These are phyloP conservation scores for Martes martes DNA, from an alignment of 2,113 vertebrate species.

Conservation along the genomic window DNA sequence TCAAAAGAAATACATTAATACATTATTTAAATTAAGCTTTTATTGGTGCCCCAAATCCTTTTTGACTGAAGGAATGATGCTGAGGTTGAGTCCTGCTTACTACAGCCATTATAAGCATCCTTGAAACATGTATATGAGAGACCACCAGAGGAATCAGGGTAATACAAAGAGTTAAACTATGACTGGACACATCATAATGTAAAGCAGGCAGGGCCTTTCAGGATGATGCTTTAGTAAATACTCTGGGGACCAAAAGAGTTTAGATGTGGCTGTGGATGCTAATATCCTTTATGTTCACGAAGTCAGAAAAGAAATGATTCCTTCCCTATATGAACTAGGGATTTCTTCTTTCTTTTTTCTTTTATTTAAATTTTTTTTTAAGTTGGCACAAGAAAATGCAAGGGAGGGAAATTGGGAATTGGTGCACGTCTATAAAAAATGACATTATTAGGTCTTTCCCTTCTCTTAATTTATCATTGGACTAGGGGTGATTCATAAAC, in stretches of 20 bases:
- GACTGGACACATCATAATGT: background rate
- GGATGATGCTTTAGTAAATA: background rate
- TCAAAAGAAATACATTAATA: background rate
- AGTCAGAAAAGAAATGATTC: background rate
- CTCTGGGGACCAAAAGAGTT: background rate
- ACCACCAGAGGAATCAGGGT: background rate
- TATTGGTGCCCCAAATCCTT: background rate
- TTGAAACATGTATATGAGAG: background rate
- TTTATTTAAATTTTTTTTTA: background rate
- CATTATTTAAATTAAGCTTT: background rate
- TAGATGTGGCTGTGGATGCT: background rate
- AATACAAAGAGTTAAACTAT: background rate
- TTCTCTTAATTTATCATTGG: background rate
- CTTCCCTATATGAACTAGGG: background rate
- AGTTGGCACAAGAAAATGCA: background rate
- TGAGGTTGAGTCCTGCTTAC: background rate
- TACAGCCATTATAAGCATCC: background rate
- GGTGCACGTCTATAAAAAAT: background rate
- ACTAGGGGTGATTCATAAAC: background rate
- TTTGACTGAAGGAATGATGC: background rate
- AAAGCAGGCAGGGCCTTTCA: background rate
- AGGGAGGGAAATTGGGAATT: background rate
- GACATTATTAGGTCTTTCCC: background rate
- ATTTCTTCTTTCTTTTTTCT: background rate
- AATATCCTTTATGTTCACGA: background rate